Percentiles rank a stretch among this genome's conserved stretches.
Conservation (phyloP, 2,113 vertebrate species). For the Eupsittula cactorum region DNA sequence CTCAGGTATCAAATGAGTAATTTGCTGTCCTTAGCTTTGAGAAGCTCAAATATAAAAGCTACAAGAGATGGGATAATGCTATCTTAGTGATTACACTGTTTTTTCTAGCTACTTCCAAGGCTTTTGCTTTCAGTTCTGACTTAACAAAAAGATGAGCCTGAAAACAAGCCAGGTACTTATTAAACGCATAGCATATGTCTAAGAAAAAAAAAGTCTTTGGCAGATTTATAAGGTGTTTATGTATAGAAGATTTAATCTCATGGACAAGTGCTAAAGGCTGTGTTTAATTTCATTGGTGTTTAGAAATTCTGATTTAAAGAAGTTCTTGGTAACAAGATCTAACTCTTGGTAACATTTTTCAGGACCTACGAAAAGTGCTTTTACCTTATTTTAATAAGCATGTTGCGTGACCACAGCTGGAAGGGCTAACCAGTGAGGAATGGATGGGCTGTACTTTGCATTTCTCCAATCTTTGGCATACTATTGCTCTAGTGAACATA, state of each 20-base stretch:
- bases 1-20: constrained; percentile 78
- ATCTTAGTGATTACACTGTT: constrained; percentile 74
- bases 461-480: background rate
- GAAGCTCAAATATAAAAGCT: constrained; percentile 76
- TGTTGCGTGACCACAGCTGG: background rate
- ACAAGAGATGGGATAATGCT: constrained; percentile 75
- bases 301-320: constrained; percentile 63
- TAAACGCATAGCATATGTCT: constrained; percentile 69
- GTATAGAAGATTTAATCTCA: constrained; percentile 54
- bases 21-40: constrained; percentile 72
- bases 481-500: background rate
- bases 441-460: background rate
- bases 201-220: constrained; percentile 66
- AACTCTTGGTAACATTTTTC: background rate
- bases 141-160: constrained; percentile 76
- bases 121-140: constrained; percentile 76
- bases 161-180: constrained; percentile 74
- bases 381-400: background rate
- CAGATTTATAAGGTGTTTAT: constrained; percentile 49
- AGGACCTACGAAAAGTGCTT: background rate
- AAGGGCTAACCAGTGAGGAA: background rate
- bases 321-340: background rate
- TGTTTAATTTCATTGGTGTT: constrained; percentile 64
- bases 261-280: constrained; percentile 48
- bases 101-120: constrained; percentile 78